Evolutionary conservation across 2,113 vertebrate genomes (phyloP).

Genomic region (Alectura lathami): DNA sequence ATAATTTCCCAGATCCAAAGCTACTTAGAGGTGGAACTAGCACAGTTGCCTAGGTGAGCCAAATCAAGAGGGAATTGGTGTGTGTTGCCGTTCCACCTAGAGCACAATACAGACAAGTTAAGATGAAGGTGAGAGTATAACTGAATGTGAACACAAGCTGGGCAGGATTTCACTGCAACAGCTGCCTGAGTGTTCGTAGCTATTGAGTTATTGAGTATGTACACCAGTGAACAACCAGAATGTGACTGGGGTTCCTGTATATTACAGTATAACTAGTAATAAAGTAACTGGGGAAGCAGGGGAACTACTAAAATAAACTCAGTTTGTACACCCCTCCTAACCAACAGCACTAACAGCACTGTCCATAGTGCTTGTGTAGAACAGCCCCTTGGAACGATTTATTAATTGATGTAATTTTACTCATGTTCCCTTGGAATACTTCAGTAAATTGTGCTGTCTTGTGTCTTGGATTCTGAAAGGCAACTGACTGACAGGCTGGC

Average conservation of each 20-base stretch:
- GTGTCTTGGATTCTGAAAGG: constrained; percentile 67
- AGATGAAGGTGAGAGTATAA: background rate
- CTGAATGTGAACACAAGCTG: background rate
- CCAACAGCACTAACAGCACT: background rate
- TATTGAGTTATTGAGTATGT: background rate
- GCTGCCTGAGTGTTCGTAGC: background rate
- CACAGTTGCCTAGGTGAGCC: background rate
- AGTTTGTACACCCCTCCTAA: background rate
- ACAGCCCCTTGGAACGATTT: background rate
- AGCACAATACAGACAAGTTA: background rate
- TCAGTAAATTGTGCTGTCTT: background rate
- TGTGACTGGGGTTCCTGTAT: background rate
- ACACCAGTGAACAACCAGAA: background rate
- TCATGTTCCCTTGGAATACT: background rate
- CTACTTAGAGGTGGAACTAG: background rate
- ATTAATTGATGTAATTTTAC: background rate
- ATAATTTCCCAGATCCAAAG: background rate
- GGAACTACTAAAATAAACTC: background rate
- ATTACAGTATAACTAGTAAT: background rate
- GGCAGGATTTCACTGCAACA: background rate
- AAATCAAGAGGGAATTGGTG: background rate
- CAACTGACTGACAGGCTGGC: constrained; percentile 81
- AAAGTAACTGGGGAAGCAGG: background rate
- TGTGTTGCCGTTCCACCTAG: background rate
- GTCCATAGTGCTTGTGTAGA: background rate